phyloP scores from a whole-genome alignment of 2,113 vertebrate genomes.

The Rhinoptilus africanus region DNA sequence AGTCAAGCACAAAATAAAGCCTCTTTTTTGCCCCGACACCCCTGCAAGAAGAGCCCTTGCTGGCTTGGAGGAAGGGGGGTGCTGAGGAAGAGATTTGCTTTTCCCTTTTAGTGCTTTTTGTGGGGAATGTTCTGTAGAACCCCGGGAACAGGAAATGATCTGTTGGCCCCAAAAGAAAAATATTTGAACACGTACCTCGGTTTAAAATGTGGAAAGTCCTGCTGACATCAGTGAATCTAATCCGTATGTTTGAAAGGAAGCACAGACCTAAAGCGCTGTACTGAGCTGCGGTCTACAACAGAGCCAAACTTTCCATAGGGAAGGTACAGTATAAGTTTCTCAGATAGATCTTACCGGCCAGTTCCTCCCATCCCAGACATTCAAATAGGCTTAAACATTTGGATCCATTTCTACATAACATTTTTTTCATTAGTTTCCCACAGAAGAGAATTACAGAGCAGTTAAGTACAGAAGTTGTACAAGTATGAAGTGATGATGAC shows the following conservation, averaged over 20 bases:
- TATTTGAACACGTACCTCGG: neutral
- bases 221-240: neutral
- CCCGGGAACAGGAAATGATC: neutral
- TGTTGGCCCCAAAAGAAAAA: neutral
- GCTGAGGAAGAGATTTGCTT: neutral
- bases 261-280: neutral
- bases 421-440: neutral
- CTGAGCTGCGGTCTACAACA: neutral
- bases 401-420: neutral
- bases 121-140: neutral
- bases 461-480: neutral
- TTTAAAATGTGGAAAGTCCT: neutral
- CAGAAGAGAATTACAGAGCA: neutral
- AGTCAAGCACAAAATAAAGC: neutral
- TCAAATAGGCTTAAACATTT: neutral
- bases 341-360: neutral
- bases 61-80: neutral
- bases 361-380: neutral
- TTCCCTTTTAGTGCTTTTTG: neutral
- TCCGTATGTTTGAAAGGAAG: neutral
- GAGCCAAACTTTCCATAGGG: neutral
- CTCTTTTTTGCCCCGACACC: neutral
- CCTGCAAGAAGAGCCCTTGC: fast-evolving
- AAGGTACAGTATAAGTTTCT: neutral
- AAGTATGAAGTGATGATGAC: neutral